Base-by-base conservation (phyloP, 1,140 invertebrate genomes). In the Drosophila repleta region DNA sequence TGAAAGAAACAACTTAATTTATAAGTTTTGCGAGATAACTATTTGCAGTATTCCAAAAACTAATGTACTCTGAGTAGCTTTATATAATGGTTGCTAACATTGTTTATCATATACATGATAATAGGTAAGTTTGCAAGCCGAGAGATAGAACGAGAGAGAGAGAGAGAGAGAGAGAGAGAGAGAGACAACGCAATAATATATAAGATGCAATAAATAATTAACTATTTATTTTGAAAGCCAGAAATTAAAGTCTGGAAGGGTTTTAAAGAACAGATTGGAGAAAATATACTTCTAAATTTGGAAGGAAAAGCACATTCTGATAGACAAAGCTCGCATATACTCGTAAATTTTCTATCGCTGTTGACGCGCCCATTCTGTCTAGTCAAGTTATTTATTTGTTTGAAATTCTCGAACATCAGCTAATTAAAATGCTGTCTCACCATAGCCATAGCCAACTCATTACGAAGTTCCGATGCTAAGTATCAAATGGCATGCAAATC, bases 401-500 rank as follows among this genome's bases (percentile, higher is more conserved):
- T 8, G 53, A 21, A 29, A 20, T 20, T 26, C 13, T 17, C 26
- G 49, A 7, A 49, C 62, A 71, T 65, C 39, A 57, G 35, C 37
- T 71, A 65, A 65, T 71, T 65, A 65, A 71, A 71, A 52, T 37
- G 6, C 4, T 10, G 29, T 6, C 21, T 18, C 26, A 49, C 45
- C 60, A 32, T n/a, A 11, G 20, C 45, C 60, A 32, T n/a, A 11
- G 20, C 5, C 26, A 3, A 35, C 26, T 0, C 15, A 10, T 15
- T 10, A 24, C 13, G 20, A 10, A 39, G 15, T 6, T 6, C 7
- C 35, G 60, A 37, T 70, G 56, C 70, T 70, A 85, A 84, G 45
- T 67, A 46, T 64, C 73, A 74, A 70, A 61, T 74, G 76, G 20
- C 81, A 76, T 76, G 81, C 73, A 80, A 84, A 84, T 84, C 53